Conservation (phyloP, 2,113 vertebrate species). For the Synchiropus splendidus region DNA sequence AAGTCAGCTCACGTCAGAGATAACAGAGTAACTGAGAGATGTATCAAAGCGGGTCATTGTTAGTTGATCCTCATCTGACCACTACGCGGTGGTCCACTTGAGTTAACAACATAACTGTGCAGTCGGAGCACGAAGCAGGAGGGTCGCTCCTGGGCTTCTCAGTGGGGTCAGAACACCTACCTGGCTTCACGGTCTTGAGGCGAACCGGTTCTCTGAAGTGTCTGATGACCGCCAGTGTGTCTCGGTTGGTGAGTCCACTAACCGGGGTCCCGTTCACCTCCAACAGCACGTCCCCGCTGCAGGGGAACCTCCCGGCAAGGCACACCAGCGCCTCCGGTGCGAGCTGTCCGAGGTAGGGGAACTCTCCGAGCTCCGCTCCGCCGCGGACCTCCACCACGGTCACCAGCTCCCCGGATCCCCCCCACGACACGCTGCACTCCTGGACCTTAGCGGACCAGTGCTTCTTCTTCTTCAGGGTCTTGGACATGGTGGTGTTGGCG, state of each 20-base stretch:
- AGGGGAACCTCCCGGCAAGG: constrained; percentile 73
- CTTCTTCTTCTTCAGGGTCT: constrained; percentile 90
- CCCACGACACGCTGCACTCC: constrained; percentile 83
- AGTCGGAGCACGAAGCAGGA: no score
- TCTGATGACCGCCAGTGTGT: constrained; percentile 85
- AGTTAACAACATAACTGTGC: no score
- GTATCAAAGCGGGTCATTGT: no score
- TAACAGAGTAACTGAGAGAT: no score
- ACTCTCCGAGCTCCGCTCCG: constrained; percentile 87
- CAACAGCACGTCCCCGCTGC: constrained; percentile 81
- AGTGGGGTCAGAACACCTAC: constrained; percentile 48
- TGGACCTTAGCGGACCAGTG: constrained; percentile 91
- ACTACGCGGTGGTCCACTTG: background rate
- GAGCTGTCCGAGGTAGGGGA: constrained; percentile 80
- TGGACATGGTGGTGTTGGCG: constrained; percentile 75
- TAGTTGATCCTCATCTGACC: no score
- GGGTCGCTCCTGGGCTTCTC: background rate
- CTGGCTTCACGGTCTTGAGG: constrained; percentile 87
- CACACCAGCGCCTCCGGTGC: constrained; percentile 69
- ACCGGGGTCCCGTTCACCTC: constrained; percentile 95
- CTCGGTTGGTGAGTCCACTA: constrained; percentile 88
- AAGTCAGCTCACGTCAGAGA: no score
- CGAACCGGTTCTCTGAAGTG: constrained; percentile 90
- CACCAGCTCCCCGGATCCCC: constrained; percentile 63
- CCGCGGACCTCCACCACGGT: constrained; percentile 74